Evolutionary conservation across 2,797 vertebrate species (phyloP), one percentile per base, ranked within the genome.

Genomic region (Potorous gilbertii): DNA sequence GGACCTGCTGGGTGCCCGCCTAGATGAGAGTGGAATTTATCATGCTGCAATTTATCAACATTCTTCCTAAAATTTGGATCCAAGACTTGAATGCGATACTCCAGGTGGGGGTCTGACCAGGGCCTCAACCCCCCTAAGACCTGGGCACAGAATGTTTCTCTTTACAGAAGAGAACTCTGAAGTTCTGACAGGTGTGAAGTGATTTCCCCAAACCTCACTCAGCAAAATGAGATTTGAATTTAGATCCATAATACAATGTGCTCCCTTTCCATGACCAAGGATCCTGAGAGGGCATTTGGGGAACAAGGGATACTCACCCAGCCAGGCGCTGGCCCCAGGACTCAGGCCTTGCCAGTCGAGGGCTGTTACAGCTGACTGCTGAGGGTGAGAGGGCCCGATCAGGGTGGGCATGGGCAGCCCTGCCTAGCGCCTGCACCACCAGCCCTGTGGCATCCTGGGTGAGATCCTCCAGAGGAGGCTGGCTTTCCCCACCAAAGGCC

Each of bases 401-500:
- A 0, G 99, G 99, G 56, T 93, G 98, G 24, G 97, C 1, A 0
- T 10, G 81, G 0, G 98, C 98, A 0, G 99, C 99, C 0, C 96
- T 97, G 1, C 98, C 96, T 0, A 99, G 97, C 0, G 99, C 99
- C 40, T 96, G 97, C 18, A 98, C 97, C 56, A 99, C 90, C 34
- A 99, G 97, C 95, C 99, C 99, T 93, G 99, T 98, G 0, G 98
- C 98, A 0, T 99, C 99, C 0, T 98, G 98, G 90, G 99, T 13
- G 0, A 99, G 98, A 28, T 98, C 99, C 92, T 99, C 99, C 55
- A 99, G 98, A 0, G 99, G 98, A 0, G 99, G 99, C 31, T 94
- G 97, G 46, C 98, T 98, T 55, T 99, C 98, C 96, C 99, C 99
- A 0, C 99, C 99, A 0, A 99, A 99, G 0, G 99, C 99, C 97